Evolutionary conservation across 2,797 vertebrate genomes (phyloP).

Genomic region (Limnodromus scolopaceus): DNA sequence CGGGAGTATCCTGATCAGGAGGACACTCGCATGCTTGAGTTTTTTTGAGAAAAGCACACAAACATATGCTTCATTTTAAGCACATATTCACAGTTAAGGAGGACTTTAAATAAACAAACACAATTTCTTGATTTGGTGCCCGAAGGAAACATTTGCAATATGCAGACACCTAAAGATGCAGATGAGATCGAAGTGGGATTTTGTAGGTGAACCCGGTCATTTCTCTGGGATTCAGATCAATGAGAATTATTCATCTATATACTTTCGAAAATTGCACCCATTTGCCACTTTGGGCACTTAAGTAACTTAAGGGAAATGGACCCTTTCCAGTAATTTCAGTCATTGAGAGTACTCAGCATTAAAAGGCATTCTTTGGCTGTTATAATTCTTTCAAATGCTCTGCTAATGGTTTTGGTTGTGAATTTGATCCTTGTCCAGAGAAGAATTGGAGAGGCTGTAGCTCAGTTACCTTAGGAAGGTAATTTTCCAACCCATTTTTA

Average conservation of each 20-base stretch:
- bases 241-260: slow-evolving; percentile 30
- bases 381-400: slow-evolving; percentile 41
- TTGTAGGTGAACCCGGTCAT: not conserved
- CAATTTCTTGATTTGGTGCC: not conserved
- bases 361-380: slow-evolving; percentile 5
- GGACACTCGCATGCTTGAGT: not conserved
- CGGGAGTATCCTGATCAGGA: not conserved
- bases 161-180: not conserved
- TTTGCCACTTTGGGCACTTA: slow-evolving; percentile 47
- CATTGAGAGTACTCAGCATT: slow-evolving; percentile 40
- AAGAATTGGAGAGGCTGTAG: not conserved
- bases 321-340: slow-evolving; percentile 43
- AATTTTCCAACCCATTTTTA: not conserved
- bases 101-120: not conserved
- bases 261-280: slow-evolving; percentile 22
- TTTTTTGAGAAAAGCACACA: not conserved
- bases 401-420: slow-evolving; percentile 36
- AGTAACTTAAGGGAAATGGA: slow-evolving; percentile 47
- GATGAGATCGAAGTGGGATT: not conserved
- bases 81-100: fast-evolving
- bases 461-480: not conserved
- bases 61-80: not conserved
- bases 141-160: not conserved
- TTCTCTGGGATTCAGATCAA: slow-evolving; percentile 5
- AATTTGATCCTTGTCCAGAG: not conserved